Base-by-base conservation (phyloP, 1,140 invertebrate species). In the Plectrocnemia conspersa region DNA sequence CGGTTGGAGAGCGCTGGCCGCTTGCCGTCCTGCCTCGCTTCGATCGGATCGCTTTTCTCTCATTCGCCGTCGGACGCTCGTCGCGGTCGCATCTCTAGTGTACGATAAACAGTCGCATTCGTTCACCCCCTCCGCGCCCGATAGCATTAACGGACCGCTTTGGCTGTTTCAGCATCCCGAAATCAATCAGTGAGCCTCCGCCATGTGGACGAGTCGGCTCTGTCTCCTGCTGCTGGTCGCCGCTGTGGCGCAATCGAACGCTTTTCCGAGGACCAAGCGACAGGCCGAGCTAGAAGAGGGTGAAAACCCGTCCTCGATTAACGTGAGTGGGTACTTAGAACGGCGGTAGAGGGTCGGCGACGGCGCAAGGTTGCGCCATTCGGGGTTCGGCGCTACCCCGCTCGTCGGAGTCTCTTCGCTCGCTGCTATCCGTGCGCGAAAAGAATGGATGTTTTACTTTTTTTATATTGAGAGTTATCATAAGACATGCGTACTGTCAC, bases 21-120 rank as follows among this genome's bases (percentile, higher is more conserved):
- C 58, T 61, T 55, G 47, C 59, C 52, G 48, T 61, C 55, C 59
- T 54, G 59, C 54, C 59, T 52, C 52, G 55, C 59, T 50, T 57
- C 54, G 36, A 18, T 44, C 55, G 54, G 55, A 55, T 57, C 58
- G 42, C 52, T 56, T 57, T 52, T 33, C 53, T 50, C 59, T 46
- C 55, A 61, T 33, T 61, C 59, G 59, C 29, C 55, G 45, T 16
- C 42, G 29, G 59, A 38, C 59, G 33, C 40, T 32, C 59, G 54
- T 24, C 42, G 44, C 47, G 55, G 47, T 44, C 55, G 49, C 59
- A 61, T 61, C 59, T 61, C 52, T 36, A 46, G 45, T 58, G 52
- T 55, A 54, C 16, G 13, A 48, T 33, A 44, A 18, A 21, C 9
- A 18, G n/a, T 19, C 13, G 22, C 21, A 23, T 21, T 19, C 21